Evolutionary conservation across 1,140 invertebrate species (phyloP).

Genomic region (Trichomalopsis sarcophagae): DNA sequence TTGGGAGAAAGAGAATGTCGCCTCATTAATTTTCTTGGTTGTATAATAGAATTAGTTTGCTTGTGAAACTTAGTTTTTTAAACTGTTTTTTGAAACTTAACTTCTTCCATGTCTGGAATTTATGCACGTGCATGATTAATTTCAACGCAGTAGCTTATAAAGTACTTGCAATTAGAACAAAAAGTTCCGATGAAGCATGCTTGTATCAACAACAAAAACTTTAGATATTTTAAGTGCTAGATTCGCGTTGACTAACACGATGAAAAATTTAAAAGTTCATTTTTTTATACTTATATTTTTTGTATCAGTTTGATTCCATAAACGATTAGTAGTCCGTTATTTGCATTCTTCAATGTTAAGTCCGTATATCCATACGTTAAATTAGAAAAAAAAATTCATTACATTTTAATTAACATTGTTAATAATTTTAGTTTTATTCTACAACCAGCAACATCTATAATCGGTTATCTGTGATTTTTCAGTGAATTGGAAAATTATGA

Average conservation of each 20-base stretch:
- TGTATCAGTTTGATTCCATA: background rate
- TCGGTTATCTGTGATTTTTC: background rate
- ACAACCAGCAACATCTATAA: constrained; percentile 24
- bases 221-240: background rate
- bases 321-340: background rate
- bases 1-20: background rate
- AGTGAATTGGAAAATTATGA: background rate
- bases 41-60: background rate
- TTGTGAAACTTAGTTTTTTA: background rate
- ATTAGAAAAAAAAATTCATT: background rate
- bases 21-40: constrained; percentile 17
- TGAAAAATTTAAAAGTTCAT: background rate
- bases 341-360: background rate
- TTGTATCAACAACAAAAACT: background rate
- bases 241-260: background rate
- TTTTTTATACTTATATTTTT: background rate
- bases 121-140: background rate
- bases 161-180: background rate
- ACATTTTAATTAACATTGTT: background rate
- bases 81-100: background rate
- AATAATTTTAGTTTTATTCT: constrained; percentile 22
- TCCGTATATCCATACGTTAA: background rate
- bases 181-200: background rate
- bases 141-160: background rate
- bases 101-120: background rate